Conservation (phyloP, 2,797 vertebrate genomes). For the Rhadinocentrus ornatus region DNA sequence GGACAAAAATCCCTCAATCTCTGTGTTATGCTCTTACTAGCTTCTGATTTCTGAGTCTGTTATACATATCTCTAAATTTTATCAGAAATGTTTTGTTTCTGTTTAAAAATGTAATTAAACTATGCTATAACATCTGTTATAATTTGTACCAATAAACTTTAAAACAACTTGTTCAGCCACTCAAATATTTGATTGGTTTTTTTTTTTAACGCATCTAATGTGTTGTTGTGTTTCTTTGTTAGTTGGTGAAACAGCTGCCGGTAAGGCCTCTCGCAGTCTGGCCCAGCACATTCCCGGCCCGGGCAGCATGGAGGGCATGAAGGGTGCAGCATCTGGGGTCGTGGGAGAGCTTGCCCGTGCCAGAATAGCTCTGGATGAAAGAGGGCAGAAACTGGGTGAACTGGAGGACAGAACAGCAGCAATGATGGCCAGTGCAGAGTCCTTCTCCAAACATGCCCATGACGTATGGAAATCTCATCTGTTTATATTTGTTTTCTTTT, state of each 20-base stretch:
- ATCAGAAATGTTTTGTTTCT: neutral
- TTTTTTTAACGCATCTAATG: neutral
- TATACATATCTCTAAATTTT: neutral
- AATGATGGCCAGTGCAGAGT: constrained; percentile 95
- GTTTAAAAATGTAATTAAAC: neutral
- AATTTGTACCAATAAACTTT: neutral
- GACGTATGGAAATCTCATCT: constrained; percentile 78
- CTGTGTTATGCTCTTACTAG: neutral
- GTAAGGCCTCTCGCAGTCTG: constrained; percentile 93
- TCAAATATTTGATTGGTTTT: neutral
- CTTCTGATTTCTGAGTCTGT: neutral
- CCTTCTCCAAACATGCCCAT: constrained; percentile 97
- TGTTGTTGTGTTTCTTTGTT: constrained; percentile 36
- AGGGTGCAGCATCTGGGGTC: constrained; percentile 94
- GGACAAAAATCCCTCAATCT: constrained; percentile 59
- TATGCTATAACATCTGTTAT: neutral
- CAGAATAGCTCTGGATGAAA: constrained; percentile 93
- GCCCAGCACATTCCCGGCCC: constrained; percentile 97
- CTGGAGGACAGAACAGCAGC: constrained; percentile 95
- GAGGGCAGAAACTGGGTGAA: constrained; percentile 96
- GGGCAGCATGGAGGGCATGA: constrained; percentile 95
- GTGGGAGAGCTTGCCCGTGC: constrained; percentile 94
- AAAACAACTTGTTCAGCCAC: neutral
- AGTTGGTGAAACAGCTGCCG: constrained; percentile 93
- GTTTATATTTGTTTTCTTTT: neutral